These are phyloP conservation scores for Casuarius casuarius DNA, from an alignment of 2,113 vertebrate genomes.

Conservation along the genomic window DNA sequence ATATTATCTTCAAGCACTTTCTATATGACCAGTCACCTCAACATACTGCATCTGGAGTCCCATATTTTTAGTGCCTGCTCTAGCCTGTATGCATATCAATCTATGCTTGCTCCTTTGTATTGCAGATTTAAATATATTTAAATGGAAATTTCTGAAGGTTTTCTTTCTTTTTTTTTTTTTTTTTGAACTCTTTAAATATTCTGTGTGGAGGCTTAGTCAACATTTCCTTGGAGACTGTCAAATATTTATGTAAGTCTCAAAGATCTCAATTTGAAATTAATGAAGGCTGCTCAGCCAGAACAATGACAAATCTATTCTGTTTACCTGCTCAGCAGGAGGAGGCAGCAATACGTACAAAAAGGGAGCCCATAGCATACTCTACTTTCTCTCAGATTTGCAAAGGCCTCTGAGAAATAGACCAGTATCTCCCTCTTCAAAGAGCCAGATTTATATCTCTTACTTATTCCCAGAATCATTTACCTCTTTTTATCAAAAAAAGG, in stretches of 20 bases:
- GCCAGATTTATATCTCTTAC: background rate
- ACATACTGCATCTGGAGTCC: background rate
- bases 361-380: background rate
- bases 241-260: conserved; percentile 71
- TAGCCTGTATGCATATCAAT: background rate
- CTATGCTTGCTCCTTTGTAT: background rate
- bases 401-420: conserved; percentile 2
- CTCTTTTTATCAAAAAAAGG: background rate
- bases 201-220: conserved; percentile 48
- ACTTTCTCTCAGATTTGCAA: background rate
- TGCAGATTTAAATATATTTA: conserved; percentile 30
- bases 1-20: background rate
- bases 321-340: conserved; percentile 61
- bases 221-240: conserved; percentile 70
- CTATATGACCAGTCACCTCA: background rate
- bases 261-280: conserved; percentile 73
- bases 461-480: background rate
- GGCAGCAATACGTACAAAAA: conserved; percentile 30
- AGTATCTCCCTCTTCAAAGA: background rate
- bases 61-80: background rate
- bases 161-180: background rate
- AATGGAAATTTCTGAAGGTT: conserved; percentile 23
- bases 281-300: conserved; percentile 67
- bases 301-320: conserved; percentile 63
- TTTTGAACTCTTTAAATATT: conserved; percentile 34